phyloP scores from a whole-genome alignment of 2,888 invertebrate genomes.

The Phania funesta region DNA sequence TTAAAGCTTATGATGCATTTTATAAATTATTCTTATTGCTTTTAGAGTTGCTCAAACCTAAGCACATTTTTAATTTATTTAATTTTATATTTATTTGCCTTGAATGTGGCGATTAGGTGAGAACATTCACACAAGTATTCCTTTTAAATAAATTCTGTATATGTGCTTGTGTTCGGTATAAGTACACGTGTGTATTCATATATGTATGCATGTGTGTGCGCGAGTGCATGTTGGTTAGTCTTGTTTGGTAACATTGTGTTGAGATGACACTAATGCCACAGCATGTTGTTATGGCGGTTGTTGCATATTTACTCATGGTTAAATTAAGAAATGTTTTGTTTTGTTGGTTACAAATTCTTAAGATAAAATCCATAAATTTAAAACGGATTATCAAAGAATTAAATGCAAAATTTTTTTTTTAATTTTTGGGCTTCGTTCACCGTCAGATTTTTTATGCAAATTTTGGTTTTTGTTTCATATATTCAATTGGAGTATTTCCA shows the following conservation, averaged over 20 bases:
- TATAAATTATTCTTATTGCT: conserved; percentile 42
- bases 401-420: conserved; percentile 8
- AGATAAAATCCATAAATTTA: conserved; percentile 52
- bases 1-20: conserved; percentile 23
- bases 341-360: neutral
- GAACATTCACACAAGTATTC: conserved; percentile 45
- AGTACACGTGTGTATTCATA: neutral
- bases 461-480: neutral
- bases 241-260: neutral
- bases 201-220: neutral
- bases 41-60: conserved; percentile 11
- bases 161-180: neutral
- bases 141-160: conserved; percentile 3
- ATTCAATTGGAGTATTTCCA: no score
- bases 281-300: conserved; percentile 12
- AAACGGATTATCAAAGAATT: conserved; percentile 43
- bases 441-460: neutral
- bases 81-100: neutral
- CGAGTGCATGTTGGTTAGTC: neutral
- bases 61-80: conserved; percentile 16
- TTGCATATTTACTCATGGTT: conserved; percentile 39
- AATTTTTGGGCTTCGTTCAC: neutral
- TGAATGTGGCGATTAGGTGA: conserved; percentile 36
- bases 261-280: conserved; percentile 17
- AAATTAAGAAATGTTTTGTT: conserved; percentile 43